A percentile compares a stretch with the other conserved stretches of the same genome.
phyloP scores from a whole-genome alignment of 2,888 invertebrate species.

The Philereme vetulata region DNA sequence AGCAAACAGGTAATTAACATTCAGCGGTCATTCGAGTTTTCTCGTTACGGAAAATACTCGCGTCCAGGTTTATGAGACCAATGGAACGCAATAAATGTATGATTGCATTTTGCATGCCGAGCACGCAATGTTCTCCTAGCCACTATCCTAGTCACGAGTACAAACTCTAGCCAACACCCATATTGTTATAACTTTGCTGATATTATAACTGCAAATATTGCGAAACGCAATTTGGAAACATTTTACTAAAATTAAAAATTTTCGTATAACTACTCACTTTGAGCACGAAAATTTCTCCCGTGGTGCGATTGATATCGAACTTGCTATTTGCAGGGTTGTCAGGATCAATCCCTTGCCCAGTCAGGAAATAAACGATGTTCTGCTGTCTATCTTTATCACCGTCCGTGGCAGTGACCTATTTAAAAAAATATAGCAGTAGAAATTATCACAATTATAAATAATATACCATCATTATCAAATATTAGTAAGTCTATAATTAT shows the following conservation, averaged over 20 bases:
- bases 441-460: conserved; percentile 4
- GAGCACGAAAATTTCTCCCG: conserved; percentile 97
- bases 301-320: conserved; percentile 97
- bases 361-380: conserved; percentile 97
- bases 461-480: background rate
- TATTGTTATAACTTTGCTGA: conserved; percentile 34
- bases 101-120: conserved; percentile 65
- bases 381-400: conserved; percentile 97
- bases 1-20: conserved; percentile 51
- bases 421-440: conserved; percentile 23
- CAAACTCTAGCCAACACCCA: conserved; percentile 40
- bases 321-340: conserved; percentile 97
- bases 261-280: conserved; percentile 86
- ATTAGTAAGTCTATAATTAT: background rate
- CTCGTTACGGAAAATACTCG: conserved; percentile 57
- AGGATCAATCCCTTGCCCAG: conserved; percentile 97
- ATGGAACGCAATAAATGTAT: conserved; percentile 63
- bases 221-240: conserved; percentile 14
- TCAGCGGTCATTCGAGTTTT: conserved; percentile 51
- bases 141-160: conserved; percentile 45
- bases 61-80: conserved; percentile 55
- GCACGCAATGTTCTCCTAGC: conserved; percentile 50
- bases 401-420: conserved; percentile 96
- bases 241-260: conserved; percentile 28
- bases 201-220: conserved; percentile 17